Evolutionary conservation across 2,113 vertebrate species (phyloP).

Genomic region (Archocentrus centrarchus): DNA sequence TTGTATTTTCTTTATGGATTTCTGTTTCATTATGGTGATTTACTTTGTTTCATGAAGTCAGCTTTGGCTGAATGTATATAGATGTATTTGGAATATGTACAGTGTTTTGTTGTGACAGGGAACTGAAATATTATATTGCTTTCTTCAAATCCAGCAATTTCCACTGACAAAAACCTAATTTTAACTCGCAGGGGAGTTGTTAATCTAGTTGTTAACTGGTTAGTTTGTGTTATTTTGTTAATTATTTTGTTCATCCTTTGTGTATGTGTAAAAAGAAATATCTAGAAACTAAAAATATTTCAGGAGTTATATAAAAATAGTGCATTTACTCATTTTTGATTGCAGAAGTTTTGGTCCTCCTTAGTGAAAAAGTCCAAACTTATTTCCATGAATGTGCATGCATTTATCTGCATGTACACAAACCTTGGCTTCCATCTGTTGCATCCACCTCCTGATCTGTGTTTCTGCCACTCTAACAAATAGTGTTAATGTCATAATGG

Average conservation of each 20-base stretch:
- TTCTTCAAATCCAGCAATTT: no score
- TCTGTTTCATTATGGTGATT: background rate
- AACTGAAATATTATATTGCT: no score
- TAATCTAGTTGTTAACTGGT: background rate
- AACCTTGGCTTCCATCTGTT: slow-evolving; percentile 9
- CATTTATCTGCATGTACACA: background rate
- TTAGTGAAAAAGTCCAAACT: background rate
- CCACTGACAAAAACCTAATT: no score
- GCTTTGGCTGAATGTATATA: background rate
- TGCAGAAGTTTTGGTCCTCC: background rate
- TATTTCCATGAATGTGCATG: background rate
- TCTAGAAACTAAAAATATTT: background rate
- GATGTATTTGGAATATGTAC: no score
- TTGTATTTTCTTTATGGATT: background rate
- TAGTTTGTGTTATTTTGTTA: background rate
- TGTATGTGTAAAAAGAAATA: background rate
- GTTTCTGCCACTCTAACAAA: slow-evolving; percentile 17
- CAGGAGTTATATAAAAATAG: fast-evolving
- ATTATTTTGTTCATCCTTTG: background rate
- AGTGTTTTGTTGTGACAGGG: no score
- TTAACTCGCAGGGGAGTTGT: background rate
- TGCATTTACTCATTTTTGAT: background rate
- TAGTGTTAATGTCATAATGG: slow-evolving; percentile 50
- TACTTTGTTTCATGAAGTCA: background rate
- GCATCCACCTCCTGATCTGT: slow-evolving; percentile 2